Evolutionary conservation across 2,113 vertebrate genomes (phyloP).

Genomic region (Pao palembangensis): DNA sequence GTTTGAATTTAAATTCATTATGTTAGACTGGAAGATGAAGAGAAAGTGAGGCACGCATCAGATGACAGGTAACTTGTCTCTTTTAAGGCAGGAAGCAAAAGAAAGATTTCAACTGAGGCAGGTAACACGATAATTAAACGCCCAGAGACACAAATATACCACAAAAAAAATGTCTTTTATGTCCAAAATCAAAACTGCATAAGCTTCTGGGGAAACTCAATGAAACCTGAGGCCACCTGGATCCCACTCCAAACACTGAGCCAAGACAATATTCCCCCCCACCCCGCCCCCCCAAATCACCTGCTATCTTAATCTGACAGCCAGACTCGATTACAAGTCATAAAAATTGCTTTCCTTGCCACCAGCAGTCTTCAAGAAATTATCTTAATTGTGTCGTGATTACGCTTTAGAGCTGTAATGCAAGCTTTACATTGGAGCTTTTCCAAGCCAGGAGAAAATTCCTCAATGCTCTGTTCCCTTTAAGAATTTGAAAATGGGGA

Average conservation of each 20-base stretch:
- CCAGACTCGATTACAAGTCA: conserved; percentile 77
- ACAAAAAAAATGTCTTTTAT: conserved; percentile 71
- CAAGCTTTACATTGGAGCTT: conserved; percentile 41
- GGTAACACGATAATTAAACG: conserved; percentile 67
- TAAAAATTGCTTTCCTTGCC: conserved; percentile 83
- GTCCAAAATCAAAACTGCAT: conserved; percentile 69
- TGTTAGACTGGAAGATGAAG: conserved; percentile 14
- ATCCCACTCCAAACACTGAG: conserved; percentile 73
- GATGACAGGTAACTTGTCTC: conserved; percentile 50
- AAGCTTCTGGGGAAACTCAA: conserved; percentile 52
- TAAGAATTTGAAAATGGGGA: too few species aligned
- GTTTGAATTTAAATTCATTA: conserved; percentile 33
- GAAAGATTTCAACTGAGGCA: conserved; percentile 61
- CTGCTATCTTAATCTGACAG: conserved; percentile 85
- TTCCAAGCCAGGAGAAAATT: too few species aligned
- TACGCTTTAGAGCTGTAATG: conserved; percentile 77
- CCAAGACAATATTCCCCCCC: conserved; percentile 69
- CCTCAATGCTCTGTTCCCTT: too few species aligned
- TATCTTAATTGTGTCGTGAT: conserved; percentile 86
- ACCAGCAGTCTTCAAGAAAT: conserved; percentile 79
- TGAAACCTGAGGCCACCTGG: conserved; percentile 75
- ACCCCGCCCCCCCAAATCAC: conserved; percentile 57
- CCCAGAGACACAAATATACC: conserved; percentile 67
- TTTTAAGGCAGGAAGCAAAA: conserved; percentile 57
- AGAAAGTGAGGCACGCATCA: conserved; percentile 5